phyloP scores from a whole-genome alignment of 2,888 invertebrate species.

The Lasius platythorax region DNA sequence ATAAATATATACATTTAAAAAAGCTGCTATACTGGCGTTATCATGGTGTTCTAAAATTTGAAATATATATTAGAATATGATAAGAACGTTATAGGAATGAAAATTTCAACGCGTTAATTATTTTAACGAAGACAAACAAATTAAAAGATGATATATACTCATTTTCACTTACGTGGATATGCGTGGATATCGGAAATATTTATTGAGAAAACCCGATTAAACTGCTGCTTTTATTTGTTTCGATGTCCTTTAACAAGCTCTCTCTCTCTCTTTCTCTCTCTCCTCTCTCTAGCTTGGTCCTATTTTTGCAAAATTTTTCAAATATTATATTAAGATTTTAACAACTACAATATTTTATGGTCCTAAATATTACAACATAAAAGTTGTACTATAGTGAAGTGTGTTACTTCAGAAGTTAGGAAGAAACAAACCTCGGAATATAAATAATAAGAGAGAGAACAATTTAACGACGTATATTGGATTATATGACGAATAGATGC shows the following conservation, averaged over 20 bases:
- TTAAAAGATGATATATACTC: neutral
- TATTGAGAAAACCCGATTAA: slow-evolving; percentile 1
- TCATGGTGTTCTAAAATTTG: neutral
- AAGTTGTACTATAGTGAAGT: neutral
- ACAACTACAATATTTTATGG: neutral
- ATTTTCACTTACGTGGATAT: neutral
- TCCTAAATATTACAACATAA: slow-evolving; percentile 1
- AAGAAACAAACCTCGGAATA: neutral
- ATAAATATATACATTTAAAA: slow-evolving; percentile 27
- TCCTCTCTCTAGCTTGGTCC: neutral
- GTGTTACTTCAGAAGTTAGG: neutral
- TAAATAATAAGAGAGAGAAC: neutral
- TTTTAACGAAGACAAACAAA: neutral
- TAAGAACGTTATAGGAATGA: neutral
- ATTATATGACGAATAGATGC: slow-evolving; percentile 56
- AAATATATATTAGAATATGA: neutral
- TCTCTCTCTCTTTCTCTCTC: neutral
- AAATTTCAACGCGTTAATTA: neutral
- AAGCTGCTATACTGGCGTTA: neutral
- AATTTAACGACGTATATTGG: neutral
- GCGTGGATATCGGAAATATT: neutral
- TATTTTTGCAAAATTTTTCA: neutral
- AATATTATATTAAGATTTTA: neutral
- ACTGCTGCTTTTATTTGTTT: neutral
- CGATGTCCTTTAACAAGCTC: neutral